These are phyloP conservation scores for Gymnoscopelus microlampas DNA, from an alignment of 2,797 vertebrate species.

Conservation along the genomic window DNA sequence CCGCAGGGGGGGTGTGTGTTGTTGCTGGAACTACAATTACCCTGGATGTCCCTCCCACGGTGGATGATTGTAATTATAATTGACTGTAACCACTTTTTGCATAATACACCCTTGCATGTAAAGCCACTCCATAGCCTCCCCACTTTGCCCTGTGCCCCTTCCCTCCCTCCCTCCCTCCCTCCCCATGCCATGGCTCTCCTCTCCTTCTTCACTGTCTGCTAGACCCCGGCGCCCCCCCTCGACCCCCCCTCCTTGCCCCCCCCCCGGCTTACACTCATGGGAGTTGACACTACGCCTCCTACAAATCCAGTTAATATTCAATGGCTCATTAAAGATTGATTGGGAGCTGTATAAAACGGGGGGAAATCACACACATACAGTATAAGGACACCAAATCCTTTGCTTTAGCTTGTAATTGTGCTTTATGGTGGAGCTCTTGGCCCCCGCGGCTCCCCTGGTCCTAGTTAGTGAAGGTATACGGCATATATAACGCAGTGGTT, in stretches of 20 bases:
- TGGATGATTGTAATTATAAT: slow-evolving; percentile 85
- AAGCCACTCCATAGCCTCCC: slow-evolving; percentile 74
- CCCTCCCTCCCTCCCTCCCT: slow-evolving; percentile 38
- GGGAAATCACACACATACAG: slow-evolving; percentile 65
- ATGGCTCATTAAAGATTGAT: slow-evolving; percentile 86
- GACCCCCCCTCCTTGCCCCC: too few species aligned
- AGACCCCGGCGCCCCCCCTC: slow-evolving; percentile 43
- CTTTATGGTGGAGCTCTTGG: slow-evolving; percentile 70
- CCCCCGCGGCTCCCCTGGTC: slow-evolving; percentile 67
- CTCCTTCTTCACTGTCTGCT: slow-evolving; percentile 48
- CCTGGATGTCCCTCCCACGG: slow-evolving; percentile 72
- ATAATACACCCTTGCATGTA: slow-evolving; percentile 64
- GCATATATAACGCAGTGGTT: background rate
- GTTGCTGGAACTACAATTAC: slow-evolving; percentile 58
- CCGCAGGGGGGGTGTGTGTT: slow-evolving; percentile 43
- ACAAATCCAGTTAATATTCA: slow-evolving; percentile 86
- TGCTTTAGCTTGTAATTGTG: slow-evolving; percentile 78
- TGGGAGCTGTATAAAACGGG: slow-evolving; percentile 70
- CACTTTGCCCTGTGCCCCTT: slow-evolving; percentile 43
- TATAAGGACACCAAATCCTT: slow-evolving; percentile 71
- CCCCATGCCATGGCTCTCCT: background rate
- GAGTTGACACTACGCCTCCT: slow-evolving; percentile 76
- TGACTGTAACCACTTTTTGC: slow-evolving; percentile 79
- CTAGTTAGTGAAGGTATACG: slow-evolving; percentile 62
- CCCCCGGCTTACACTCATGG: slow-evolving; percentile 76